These are phyloP conservation scores for Phanerotoma sp. DNA, from an alignment of 2,888 invertebrate species.

Conservation along the genomic window DNA sequence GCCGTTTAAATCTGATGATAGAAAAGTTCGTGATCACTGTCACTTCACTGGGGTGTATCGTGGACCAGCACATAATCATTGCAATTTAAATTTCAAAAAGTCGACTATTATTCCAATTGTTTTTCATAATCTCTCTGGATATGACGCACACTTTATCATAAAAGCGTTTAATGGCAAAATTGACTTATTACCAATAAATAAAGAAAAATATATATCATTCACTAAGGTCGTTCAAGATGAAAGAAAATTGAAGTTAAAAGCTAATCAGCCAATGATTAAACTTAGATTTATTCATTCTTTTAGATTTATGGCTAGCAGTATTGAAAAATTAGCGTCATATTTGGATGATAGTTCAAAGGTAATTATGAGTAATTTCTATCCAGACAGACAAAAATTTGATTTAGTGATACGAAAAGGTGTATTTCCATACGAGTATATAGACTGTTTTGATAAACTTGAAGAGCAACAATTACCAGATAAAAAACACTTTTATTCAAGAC, in stretches of 20 bases:
- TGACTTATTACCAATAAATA: slow-evolving; percentile 32
- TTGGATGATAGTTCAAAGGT: slow-evolving; percentile 25
- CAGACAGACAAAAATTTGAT: slow-evolving; percentile 26
- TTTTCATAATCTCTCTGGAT: slow-evolving; percentile 39
- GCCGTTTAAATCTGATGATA: not conserved
- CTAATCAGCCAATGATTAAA: no score
- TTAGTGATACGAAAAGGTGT: slow-evolving; percentile 41
- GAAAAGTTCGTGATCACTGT: no score
- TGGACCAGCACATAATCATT: not conserved
- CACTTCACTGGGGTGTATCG: not conserved
- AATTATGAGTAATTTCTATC: slow-evolving; percentile 16
- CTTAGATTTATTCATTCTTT: slow-evolving; percentile 39
- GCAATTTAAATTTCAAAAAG: not conserved
- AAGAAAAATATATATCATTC: slow-evolving; percentile 43
- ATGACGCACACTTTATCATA: slow-evolving; percentile 41
- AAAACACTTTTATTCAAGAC: slow-evolving; percentile 33
- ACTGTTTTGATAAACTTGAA: slow-evolving; percentile 28
- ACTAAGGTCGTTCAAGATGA: slow-evolving; percentile 27
- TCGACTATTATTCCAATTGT: not conserved
- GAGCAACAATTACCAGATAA: slow-evolving; percentile 29
- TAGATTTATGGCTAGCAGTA: slow-evolving; percentile 40
- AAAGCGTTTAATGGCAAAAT: slow-evolving; percentile 31
- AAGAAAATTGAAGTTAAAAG: no score
- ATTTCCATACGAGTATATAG: slow-evolving; percentile 45
- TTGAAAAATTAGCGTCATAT: slow-evolving; percentile 40